A percentile compares a stretch with the other conserved stretches of the same genome.
Conservation (phyloP, 2,113 vertebrate genomes). For the Callaeas wilsoni region DNA sequence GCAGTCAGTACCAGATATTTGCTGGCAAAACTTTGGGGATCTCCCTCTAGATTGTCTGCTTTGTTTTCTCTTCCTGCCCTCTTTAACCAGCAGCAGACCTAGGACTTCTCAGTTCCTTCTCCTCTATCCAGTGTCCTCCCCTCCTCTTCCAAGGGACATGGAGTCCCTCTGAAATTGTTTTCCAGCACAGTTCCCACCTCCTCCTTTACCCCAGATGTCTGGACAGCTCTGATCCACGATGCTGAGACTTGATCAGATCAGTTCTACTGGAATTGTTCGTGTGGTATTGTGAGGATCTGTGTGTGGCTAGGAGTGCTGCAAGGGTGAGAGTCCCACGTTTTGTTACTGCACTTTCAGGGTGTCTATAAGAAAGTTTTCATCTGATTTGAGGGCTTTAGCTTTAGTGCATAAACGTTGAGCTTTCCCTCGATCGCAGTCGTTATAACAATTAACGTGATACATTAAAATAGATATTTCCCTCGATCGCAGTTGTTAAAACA, state of each 20-base stretch:
- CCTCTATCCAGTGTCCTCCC: not conserved
- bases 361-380: not conserved
- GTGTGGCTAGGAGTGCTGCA: not conserved
- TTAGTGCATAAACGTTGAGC: not conserved
- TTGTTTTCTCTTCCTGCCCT: not conserved
- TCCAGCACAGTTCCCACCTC: not conserved
- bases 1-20: not conserved
- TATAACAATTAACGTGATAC: not conserved
- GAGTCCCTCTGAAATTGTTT: not conserved
- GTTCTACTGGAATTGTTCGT: not conserved
- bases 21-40: not conserved
- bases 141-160: not conserved
- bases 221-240: not conserved
- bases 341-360: not conserved
- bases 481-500: not conserved
- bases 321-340: not conserved
- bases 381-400: not conserved
- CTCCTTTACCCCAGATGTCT: not conserved
- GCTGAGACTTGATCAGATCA: not conserved
- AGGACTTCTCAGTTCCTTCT: not conserved
- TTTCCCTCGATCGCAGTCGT: not conserved
- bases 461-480: not conserved
- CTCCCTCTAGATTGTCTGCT: not conserved
- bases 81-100: not conserved
- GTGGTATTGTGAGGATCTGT: not conserved